Evolutionary conservation across 35 echinoderm and acorn worm genomes (phyloP).

Genomic region (Stichopus chloronotus): DNA sequence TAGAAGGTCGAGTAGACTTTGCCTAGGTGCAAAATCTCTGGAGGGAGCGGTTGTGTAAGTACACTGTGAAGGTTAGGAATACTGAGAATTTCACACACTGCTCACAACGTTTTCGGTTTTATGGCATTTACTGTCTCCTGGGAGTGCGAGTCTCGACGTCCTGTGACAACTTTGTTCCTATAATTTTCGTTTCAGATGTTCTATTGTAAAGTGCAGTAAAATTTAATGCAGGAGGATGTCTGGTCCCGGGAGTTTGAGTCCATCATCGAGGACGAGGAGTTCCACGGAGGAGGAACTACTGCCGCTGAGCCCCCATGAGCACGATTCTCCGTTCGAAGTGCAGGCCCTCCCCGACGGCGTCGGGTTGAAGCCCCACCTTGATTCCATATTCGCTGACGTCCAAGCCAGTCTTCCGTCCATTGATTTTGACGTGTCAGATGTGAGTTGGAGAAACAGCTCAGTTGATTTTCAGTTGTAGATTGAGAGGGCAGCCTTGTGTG

Average conservation of each 20-base stretch:
- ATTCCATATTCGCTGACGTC: slow-evolving; percentile 95
- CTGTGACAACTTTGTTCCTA: too few species aligned
- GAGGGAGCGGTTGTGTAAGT: too few species aligned
- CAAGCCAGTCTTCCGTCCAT: slow-evolving; percentile 90
- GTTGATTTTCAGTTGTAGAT: too few species aligned
- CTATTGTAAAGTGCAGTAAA: not conserved
- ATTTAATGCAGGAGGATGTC: not conserved
- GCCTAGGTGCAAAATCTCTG: too few species aligned
- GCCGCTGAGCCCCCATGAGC: slow-evolving; percentile 37
- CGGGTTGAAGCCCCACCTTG: slow-evolving; percentile 68
- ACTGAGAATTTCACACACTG: too few species aligned
- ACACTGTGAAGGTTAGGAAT: too few species aligned
- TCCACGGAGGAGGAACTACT: slow-evolving; percentile 38
- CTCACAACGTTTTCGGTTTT: too few species aligned
- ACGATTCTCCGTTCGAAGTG: slow-evolving; percentile 68
- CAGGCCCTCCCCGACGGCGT: slow-evolving; percentile 56
- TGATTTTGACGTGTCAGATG: slow-evolving; percentile 96
- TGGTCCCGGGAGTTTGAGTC: slow-evolving; percentile 17
- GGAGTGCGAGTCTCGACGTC: too few species aligned
- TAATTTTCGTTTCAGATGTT: not conserved
- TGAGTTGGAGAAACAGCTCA: slow-evolving; percentile 48
- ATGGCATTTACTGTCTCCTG: too few species aligned
- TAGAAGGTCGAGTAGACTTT: too few species aligned
- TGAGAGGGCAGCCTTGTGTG: not conserved
- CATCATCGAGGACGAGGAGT: slow-evolving; percentile 26